Evolutionary conservation across 2,888 invertebrate species (phyloP).

Genomic region (Ommatoiulus sabulosus): DNA sequence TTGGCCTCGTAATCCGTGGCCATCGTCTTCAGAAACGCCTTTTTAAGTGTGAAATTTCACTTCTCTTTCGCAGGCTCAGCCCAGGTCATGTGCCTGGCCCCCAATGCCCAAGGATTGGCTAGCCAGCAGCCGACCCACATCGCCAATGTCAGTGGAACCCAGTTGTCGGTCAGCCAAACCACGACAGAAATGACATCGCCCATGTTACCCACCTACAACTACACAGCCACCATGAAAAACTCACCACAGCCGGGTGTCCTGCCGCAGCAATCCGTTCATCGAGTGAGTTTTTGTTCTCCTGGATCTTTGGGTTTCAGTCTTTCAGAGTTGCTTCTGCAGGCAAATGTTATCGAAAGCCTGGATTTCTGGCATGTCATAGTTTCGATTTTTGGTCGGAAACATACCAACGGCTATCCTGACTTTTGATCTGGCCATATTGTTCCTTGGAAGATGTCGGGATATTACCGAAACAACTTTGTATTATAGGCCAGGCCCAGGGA

Average conservation of each 20-base stretch:
- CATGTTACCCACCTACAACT: slow-evolving; percentile 81
- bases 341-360: too few species aligned
- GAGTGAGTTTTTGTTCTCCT: slow-evolving; percentile 56
- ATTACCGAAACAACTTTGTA: too few species aligned
- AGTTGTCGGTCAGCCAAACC: slow-evolving; percentile 61
- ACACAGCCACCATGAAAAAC: slow-evolving; percentile 91
- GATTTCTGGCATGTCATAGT: too few species aligned
- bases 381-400: too few species aligned
- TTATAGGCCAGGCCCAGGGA: too few species aligned
- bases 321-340: too few species aligned
- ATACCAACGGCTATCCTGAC: too few species aligned
- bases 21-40: not conserved
- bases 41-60: slow-evolving; percentile 75
- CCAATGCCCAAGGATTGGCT: slow-evolving; percentile 83
- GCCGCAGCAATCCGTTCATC: slow-evolving; percentile 61
- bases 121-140: slow-evolving; percentile 68
- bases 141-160: slow-evolving; percentile 67
- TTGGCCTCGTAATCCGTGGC: too few species aligned
- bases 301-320: not conserved
- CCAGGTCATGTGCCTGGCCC: slow-evolving; percentile 75
- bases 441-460: too few species aligned
- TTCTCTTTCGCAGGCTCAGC: slow-evolving; percentile 64
- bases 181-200: slow-evolving; percentile 60
- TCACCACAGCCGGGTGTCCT: slow-evolving; percentile 71
- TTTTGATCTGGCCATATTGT: too few species aligned